These are phyloP conservation scores for Uria lomvia DNA, from an alignment of 2,113 vertebrate species.

Conservation along the genomic window DNA sequence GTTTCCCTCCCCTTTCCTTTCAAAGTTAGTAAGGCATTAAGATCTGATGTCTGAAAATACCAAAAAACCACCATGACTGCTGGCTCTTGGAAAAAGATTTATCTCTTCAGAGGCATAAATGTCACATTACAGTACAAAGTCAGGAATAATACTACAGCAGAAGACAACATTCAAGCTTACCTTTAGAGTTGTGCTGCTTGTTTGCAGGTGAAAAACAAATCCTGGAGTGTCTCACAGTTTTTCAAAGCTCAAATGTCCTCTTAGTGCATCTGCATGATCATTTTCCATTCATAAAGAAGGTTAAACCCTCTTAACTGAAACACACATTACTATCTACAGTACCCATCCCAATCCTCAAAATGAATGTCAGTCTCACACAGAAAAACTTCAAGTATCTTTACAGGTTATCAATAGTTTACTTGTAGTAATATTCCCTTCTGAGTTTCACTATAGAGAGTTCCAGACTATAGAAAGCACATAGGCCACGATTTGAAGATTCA, in stretches of 20 bases:
- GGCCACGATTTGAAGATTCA: accelerated
- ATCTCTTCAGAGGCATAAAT: neutral
- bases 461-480: accelerated
- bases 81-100: neutral
- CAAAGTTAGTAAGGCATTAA: neutral
- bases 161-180: neutral
- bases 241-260: neutral
- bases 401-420: neutral
- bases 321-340: neutral
- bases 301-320: constrained; percentile 1
- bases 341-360: neutral
- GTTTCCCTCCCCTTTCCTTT: neutral
- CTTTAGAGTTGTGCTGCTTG: neutral
- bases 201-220: neutral
- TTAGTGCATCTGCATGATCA: neutral
- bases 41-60: neutral
- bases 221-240: neutral
- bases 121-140: neutral
- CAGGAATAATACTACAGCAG: neutral
- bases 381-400: neutral
- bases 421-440: neutral
- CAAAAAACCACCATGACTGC: accelerated
- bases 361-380: neutral
- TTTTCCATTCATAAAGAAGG: neutral
- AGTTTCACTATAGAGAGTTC: neutral